A percentile compares a stretch with the other conserved stretches of the same genome.
These are phyloP conservation scores for Collichthys lucidus DNA, from an alignment of 2,113 vertebrate species.

Conservation along the genomic window DNA sequence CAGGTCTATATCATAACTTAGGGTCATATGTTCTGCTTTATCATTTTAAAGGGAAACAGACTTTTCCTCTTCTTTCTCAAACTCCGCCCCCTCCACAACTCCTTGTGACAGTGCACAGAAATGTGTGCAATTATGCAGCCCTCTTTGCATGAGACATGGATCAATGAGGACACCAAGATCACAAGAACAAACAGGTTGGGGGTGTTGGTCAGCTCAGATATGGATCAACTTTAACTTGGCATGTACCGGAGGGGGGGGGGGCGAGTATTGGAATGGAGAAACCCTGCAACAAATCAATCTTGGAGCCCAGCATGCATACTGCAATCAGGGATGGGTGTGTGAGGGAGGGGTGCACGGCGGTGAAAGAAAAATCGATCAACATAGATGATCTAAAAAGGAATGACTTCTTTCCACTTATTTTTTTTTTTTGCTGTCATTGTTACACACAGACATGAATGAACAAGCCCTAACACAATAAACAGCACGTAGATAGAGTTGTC, in stretches of 20 bases:
- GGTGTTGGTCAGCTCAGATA: constrained; percentile 64
- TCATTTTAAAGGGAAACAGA: constrained; percentile 47
- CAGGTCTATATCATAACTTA: constrained; percentile 35
- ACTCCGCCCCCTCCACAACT: not conserved
- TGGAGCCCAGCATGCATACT: constrained; percentile 34
- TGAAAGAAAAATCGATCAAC: constrained; percentile 50
- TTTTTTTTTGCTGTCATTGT: not conserved
- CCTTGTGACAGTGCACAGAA: constrained; percentile 33
- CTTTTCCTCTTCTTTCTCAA: constrained; percentile 37
- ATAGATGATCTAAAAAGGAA: constrained; percentile 59
- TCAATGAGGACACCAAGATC: constrained; percentile 69
- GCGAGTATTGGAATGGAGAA: constrained; percentile 45
- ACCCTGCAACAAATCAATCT: constrained; percentile 64
- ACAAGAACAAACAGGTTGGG: constrained; percentile 53
- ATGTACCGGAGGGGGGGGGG: constrained; percentile 58
- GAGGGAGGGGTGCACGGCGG: constrained; percentile 33
- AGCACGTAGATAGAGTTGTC: constrained; percentile 34
- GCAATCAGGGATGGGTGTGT: constrained; percentile 43
- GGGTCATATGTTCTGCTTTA: constrained; percentile 45
- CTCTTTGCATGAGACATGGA: constrained; percentile 55
- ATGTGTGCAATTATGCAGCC: constrained; percentile 53
- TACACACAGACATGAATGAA: constrained; percentile 13
- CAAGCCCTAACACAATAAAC: constrained; percentile 12
- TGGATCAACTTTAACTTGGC: constrained; percentile 73
- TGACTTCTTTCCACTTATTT: not conserved